phyloP scores from a whole-genome alignment of 2,797 vertebrate species.

The Graptemys geographica region DNA sequence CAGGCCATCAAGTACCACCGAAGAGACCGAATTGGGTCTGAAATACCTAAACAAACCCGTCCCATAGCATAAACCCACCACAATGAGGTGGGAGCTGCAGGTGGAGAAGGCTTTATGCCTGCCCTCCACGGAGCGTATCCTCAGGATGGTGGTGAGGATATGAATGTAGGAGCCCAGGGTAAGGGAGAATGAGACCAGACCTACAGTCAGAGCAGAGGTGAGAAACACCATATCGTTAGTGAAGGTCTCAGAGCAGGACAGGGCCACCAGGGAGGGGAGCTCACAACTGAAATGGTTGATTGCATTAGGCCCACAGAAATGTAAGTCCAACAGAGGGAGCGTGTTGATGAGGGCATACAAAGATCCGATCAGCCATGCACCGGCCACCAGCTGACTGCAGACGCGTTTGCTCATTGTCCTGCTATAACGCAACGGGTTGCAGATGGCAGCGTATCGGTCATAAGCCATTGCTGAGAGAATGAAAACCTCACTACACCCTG shows the following conservation, averaged over 20 bases:
- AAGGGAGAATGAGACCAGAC: background rate
- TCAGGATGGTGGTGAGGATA: background rate
- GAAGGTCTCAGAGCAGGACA: background rate
- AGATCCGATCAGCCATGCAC: background rate
- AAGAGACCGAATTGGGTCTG: background rate
- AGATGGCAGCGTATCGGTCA: constrained; percentile 19
- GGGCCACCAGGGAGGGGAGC: background rate
- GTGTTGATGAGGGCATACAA: background rate
- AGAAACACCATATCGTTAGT: background rate
- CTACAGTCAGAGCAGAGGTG: background rate
- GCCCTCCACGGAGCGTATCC: background rate
- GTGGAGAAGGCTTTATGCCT: background rate
- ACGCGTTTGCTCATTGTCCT: background rate
- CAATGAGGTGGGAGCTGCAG: background rate
- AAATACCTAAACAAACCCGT: background rate
- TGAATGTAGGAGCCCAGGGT: background rate
- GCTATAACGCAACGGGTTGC: background rate
- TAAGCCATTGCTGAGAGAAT: constrained; percentile 49
- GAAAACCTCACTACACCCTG: constrained; percentile 58
- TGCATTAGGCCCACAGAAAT: constrained; percentile 22
- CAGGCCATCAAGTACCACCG: background rate
- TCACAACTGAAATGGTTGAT: constrained; percentile 24
- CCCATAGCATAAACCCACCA: background rate
- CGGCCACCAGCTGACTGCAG: background rate
- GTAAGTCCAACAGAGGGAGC: background rate